Base-by-base conservation (phyloP, 2,888 invertebrate species). In the Lasius fuliginosus region DNA sequence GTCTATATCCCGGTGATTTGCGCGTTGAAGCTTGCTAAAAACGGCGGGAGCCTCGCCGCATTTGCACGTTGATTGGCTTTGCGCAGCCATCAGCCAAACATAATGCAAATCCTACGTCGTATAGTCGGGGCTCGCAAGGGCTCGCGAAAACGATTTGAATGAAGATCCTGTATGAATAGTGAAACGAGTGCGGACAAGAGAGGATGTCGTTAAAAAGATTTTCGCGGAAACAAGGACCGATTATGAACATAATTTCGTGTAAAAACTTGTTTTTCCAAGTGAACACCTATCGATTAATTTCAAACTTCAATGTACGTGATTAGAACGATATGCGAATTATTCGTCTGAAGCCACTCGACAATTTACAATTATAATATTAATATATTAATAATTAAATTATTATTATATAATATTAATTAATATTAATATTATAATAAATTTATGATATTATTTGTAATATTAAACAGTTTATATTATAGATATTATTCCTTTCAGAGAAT, bases 51-150 rank as follows among this genome's bases (percentile, higher is more conserved):
- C 79, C 79, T 74, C 69, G 65, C 82, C 82, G 64, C 87, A 85
- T 88, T 90, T 89, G 88, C 90, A 88, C 90, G 89, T 89, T 89
- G 88, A 89, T 89, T 87, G 89, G 88, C 85, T 71, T 67, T 76
- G 53, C 62, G 73, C 77, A 56, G 82, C 71, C 76, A 86, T 79
- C 82, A 82, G 64, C 53, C 56, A 87, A 82, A 86, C 85, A 86
- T 82, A 83, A 89, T 84, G 89, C 87, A 89, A 87, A 89, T 89
- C 83, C 83, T 12, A 67, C 65, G 75, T 82, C 83, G 53, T 40
- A 79, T 46, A 65, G 77, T 40, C 62, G 33, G 82, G 58, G 65
- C 71, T 77, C 58, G 73, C 65, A 84, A 79, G 62, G 9, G 56
- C 23, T 42, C 23, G 33, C 46, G 75, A 33, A 60, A 76, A 62